Conservation (phyloP, 2,113 vertebrate genomes). For the Hirundichthys speculiger region DNA sequence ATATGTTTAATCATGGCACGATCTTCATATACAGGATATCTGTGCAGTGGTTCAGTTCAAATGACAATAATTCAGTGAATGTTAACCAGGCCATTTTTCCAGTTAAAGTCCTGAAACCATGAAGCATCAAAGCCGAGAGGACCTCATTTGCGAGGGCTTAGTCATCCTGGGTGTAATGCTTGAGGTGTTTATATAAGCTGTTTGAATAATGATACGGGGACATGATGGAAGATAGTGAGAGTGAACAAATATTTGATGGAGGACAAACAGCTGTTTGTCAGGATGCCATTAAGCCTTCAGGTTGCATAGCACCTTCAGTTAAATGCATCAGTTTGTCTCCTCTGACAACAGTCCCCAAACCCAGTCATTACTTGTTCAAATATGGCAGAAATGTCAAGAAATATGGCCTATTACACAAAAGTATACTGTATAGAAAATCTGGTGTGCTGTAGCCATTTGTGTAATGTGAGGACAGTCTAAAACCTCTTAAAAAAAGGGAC, state of each 20-base stretch:
- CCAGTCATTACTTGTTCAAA: conserved; percentile 27
- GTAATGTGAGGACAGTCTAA: no score
- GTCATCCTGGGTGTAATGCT: conserved; percentile 63
- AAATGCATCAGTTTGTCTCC: conserved; percentile 73
- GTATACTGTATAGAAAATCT: no score
- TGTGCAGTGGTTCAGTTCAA: no score
- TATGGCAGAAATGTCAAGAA: conserved; percentile 4
- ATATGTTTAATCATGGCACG: no score
- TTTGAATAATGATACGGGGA: conserved; percentile 86
- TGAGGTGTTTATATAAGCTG: conserved; percentile 91
- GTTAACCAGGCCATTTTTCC: not conserved
- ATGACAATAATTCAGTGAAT: no score
- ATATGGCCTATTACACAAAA: no score
- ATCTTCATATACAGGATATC: no score
- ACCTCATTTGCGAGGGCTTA: conserved; percentile 69
- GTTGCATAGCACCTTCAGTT: conserved; percentile 78
- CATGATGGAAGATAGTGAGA: conserved; percentile 87
- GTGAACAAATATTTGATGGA: conserved; percentile 92
- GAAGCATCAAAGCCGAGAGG: conserved; percentile 6
- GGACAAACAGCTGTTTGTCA: conserved; percentile 92
- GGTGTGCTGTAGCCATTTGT: no score
- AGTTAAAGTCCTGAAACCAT: conserved; percentile 9
- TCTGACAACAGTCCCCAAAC: conserved; percentile 73
- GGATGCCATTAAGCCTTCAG: conserved; percentile 91
- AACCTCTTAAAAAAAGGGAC: no score